Percentiles rank a stretch among this genome's conserved stretches.
Evolutionary conservation across 92 coral and sea anemone genomes (phyloP).

Genomic region (Porites cylindrica): DNA sequence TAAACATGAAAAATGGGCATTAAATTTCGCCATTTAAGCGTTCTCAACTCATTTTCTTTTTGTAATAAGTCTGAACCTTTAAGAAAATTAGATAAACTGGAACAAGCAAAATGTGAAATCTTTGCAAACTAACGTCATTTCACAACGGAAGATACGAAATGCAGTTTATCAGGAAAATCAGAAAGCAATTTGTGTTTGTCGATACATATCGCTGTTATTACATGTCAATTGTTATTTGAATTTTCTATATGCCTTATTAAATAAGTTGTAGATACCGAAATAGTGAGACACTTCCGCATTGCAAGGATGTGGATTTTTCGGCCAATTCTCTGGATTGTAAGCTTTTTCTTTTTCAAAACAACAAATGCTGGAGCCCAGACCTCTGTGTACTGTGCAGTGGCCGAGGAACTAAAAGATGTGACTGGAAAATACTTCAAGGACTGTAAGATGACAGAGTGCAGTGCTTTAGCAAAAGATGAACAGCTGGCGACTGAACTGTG

Average conservation of each 20-base stretch:
- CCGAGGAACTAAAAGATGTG: conserved; percentile 74
- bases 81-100: too few species aligned
- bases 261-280: conserved; percentile 65
- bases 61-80: rapidly evolving
- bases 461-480: conserved; percentile 75
- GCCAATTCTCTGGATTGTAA: conserved; percentile 67
- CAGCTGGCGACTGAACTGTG: conserved; percentile 75
- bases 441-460: conserved; percentile 61
- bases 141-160: too few species aligned
- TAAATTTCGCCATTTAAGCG: too few species aligned
- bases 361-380: conserved; percentile 84
- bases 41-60: too few species aligned
- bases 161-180: too few species aligned
- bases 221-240: too few species aligned
- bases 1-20: too few species aligned
- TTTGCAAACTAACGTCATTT: too few species aligned
- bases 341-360: conserved; percentile 84
- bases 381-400: conserved; percentile 83
- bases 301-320: conserved; percentile 66
- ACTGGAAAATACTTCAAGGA: conserved; percentile 77
- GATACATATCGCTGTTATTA: too few species aligned
- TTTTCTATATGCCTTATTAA: too few species aligned
- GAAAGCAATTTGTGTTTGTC: too few species aligned
- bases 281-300: conserved; percentile 59
- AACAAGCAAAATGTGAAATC: too few species aligned